phyloP scores from a whole-genome alignment of 2,113 vertebrate species.

The Numida meleagris region DNA sequence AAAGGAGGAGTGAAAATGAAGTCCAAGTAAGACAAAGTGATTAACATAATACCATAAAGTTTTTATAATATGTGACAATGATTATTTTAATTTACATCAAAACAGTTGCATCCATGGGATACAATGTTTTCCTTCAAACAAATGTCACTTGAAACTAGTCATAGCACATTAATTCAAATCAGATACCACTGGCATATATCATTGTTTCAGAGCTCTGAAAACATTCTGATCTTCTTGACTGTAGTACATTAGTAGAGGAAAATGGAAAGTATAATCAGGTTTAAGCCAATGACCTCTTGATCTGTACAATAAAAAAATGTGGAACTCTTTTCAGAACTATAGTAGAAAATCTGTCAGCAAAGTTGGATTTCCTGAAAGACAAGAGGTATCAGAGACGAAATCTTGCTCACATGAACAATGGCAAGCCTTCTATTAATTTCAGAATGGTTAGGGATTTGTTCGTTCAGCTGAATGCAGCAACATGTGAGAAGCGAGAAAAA shows the following conservation, averaged over 20 bases:
- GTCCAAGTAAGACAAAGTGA: neutral
- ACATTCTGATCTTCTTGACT: neutral
- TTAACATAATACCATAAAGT: neutral
- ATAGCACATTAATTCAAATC: neutral
- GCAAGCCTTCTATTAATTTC: neutral
- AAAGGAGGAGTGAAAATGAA: neutral
- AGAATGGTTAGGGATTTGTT: neutral
- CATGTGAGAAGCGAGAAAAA: neutral
- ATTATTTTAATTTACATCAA: neutral
- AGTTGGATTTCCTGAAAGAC: slow-evolving; percentile 4
- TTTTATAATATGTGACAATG: neutral
- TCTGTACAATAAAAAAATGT: neutral
- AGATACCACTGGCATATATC: neutral
- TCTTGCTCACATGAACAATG: neutral
- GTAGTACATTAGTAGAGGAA: neutral
- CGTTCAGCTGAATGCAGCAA: neutral
- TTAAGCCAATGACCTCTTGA: neutral
- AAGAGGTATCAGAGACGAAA: neutral
- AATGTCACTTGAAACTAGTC: neutral
- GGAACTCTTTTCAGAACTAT: neutral
- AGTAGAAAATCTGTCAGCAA: neutral
- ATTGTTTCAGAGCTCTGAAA: neutral
- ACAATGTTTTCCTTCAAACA: neutral
- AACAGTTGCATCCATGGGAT: neutral
- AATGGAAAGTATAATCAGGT: slow-evolving; percentile 13